Base-by-base conservation (phyloP, 2,888 invertebrate genomes). In the Apeira syringaria region DNA sequence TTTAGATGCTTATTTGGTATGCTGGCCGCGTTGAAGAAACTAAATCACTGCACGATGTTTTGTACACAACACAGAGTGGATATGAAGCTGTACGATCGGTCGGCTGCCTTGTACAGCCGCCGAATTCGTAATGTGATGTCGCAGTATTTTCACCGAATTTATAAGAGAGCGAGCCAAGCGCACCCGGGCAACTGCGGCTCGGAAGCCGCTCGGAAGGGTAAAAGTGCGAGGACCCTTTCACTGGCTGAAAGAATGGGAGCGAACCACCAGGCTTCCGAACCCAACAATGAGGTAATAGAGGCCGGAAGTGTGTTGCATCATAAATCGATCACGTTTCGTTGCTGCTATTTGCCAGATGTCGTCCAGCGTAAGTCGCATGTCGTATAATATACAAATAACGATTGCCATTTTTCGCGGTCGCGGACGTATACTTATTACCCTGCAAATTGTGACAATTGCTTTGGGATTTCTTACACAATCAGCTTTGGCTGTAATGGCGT, bases 161-260 rank as follows among this genome's bases (percentile, higher is more conserved):
- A 90, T 90, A 90, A 86, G 85, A 75, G 74, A 74, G 76, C 68
- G 78, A 68, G 67, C 67, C 61, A 71, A 67, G 69, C 64, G 68
- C 76, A 74, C 78, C 80, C 75, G 80, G 75, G 72, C 74, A 76
- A n/a, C n/a, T n/a, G 50, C 64, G 58, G 57, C 64, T 65, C 44
- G 66, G 61, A 55, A 53, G 54, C 58, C 58, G 55, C 61, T 66
- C 77, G 78, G 78, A 78, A 83, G 86, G 86, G 88, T 85, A 86
- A 83, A 81, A 85, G 85, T 85, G 68, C 78, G 76, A 80, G 83
- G 74, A 88, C 88, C 88, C 88, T 89, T 89, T 89, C 88, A 89
- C 88, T 86, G 68, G 63, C 86, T 84, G 82, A 86, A 87, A 86
- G 83, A 88, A 86, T 86, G 82, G 85, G 85, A 87, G 74, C 85